phyloP scores from a whole-genome alignment of 2,113 vertebrate genomes.

The Addax nasomaculatus region DNA sequence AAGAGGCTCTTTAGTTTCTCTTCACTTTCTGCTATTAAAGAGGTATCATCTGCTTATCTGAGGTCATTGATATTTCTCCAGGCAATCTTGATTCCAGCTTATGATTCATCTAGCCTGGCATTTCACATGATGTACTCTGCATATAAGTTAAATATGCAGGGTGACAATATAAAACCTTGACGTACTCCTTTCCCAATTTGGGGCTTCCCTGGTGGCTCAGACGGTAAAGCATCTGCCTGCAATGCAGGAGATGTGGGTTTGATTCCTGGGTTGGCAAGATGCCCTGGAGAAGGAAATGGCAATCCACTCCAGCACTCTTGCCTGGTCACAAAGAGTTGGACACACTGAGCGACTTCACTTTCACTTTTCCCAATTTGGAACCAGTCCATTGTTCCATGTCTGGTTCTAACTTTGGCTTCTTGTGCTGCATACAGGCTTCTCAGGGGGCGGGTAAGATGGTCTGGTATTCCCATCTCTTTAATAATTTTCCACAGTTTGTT shows the following conservation, averaged over 20 bases:
- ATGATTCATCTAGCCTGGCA: background rate
- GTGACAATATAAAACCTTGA: background rate
- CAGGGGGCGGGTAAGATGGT: background rate
- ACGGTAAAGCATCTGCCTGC: no score
- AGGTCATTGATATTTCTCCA: background rate
- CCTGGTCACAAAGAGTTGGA: no score
- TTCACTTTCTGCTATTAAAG: background rate
- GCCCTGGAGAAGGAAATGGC: no score
- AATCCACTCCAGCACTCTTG: no score
- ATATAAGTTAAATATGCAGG: background rate
- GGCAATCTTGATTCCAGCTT: background rate
- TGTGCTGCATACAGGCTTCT: background rate
- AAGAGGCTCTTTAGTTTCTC: background rate
- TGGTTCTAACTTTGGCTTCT: background rate
- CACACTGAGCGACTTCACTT: no score
- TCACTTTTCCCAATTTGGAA: background rate
- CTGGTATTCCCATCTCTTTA: background rate
- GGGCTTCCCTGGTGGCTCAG: background rate
- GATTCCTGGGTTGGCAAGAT: no score
- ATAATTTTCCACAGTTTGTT: background rate
- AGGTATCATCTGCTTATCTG: background rate
- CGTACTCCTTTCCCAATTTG: background rate
- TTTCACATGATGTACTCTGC: background rate
- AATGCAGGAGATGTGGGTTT: accelerated
- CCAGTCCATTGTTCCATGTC: background rate